Conservation (phyloP, 2,888 invertebrate species). For the Diloba caeruleocephala region DNA sequence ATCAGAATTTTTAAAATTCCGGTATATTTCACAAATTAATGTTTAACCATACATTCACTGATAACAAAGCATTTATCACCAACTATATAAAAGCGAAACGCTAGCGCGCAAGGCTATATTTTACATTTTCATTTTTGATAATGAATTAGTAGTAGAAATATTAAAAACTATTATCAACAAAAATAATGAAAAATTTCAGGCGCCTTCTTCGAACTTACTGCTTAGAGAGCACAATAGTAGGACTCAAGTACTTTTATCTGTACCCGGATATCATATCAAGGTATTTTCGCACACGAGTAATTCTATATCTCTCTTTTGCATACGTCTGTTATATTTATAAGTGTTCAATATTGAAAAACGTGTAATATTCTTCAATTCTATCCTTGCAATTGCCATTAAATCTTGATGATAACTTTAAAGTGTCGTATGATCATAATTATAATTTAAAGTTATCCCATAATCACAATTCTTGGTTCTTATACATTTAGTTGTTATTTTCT, state of each 20-base stretch:
- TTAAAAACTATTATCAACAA: conserved; percentile 2
- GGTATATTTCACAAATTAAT: conserved; percentile 21
- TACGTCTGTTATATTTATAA: too few species aligned
- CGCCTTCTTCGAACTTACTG: conserved; percentile 70
- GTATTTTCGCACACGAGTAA: conserved; percentile 59
- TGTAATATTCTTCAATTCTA: too few species aligned
- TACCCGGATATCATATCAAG: conserved; percentile 79
- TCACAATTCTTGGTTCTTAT: too few species aligned
- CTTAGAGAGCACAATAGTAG: conserved; percentile 72
- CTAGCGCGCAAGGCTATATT: not conserved
- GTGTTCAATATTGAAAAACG: too few species aligned
- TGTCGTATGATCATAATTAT: too few species aligned
- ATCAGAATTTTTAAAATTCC: conserved; percentile 6
- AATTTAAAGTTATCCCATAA: too few species aligned
- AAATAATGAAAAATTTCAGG: conserved; percentile 62
- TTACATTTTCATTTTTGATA: too few species aligned
- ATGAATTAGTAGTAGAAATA: not conserved
- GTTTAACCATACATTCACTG: conserved; percentile 12
- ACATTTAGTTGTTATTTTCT: too few species aligned
- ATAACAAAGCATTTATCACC: conserved; percentile 1
- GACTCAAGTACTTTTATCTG: conserved; percentile 81
- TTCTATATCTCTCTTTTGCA: too few species aligned
- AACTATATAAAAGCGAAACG: not conserved
- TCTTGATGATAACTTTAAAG: too few species aligned
- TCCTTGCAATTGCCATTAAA: too few species aligned